Evolutionary conservation across 2,797 vertebrate species (phyloP).

Genomic region (Phoebastria nigripes): DNA sequence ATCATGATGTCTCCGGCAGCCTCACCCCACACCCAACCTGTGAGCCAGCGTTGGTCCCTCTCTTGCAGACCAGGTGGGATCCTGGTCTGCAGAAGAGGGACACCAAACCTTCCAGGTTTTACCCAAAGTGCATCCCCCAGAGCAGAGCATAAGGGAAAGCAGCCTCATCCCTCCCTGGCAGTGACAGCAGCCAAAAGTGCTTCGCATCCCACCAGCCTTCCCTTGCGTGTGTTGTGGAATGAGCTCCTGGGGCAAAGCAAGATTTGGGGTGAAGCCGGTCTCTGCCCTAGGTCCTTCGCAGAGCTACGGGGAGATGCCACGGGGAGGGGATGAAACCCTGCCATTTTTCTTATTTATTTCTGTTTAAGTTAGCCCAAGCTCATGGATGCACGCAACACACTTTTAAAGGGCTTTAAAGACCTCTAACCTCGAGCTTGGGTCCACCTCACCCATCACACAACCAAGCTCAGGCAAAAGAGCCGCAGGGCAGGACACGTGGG

Average conservation of each 20-base stretch:
- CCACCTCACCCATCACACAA: not conserved
- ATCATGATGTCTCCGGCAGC: fast-evolving
- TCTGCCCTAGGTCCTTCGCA: not conserved
- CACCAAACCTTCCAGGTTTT: not conserved
- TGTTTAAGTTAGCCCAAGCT: not conserved
- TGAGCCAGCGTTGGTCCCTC: not conserved
- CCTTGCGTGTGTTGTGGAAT: not conserved
- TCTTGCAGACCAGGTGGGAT: not conserved
- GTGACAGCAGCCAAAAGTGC: fast-evolving
- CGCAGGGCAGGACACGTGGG: fast-evolving
- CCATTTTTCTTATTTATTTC: not conserved
- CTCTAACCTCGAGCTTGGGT: not conserved
- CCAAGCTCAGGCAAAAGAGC: not conserved
- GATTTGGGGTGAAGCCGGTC: not conserved
- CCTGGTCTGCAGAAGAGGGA: not conserved
- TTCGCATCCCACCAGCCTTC: not conserved
- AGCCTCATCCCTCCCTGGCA: not conserved
- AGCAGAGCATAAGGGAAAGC: not conserved
- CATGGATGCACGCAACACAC: fast-evolving
- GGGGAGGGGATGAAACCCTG: not conserved
- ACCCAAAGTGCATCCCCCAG: fast-evolving
- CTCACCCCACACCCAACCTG: not conserved
- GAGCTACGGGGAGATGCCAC: not conserved
- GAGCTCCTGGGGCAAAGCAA: not conserved
- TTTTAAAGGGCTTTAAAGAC: not conserved